These are phyloP conservation scores for Montipora capitata DNA, from an alignment of 92 coral and sea anemone genomes.

Conservation along the genomic window DNA sequence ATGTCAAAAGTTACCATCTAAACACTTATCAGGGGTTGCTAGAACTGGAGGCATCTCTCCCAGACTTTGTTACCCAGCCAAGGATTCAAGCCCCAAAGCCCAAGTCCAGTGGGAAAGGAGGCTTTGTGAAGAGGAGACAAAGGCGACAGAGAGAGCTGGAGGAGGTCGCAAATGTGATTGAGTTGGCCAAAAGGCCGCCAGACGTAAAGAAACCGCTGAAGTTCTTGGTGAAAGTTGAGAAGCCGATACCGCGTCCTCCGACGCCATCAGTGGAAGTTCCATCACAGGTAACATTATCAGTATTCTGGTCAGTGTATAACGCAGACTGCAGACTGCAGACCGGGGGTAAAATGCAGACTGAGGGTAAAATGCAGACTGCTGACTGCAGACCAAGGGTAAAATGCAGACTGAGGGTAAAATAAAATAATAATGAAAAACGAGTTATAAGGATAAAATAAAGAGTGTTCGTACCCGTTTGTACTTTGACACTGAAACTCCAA, in stretches of 20 bases:
- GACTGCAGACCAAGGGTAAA: too few species aligned
- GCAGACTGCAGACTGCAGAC: too few species aligned
- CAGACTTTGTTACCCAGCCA: slow-evolving; percentile 98
- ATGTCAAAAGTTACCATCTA: slow-evolving; percentile 89
- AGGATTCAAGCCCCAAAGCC: slow-evolving; percentile 99
- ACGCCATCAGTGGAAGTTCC: slow-evolving; percentile 98
- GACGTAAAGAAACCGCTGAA: slow-evolving; percentile 89
- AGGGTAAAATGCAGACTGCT: too few species aligned
- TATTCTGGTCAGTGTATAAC: too few species aligned
- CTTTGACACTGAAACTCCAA: too few species aligned
- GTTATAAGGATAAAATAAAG: too few species aligned
- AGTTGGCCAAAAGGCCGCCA: slow-evolving; percentile 85
- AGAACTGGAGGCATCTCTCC: slow-evolving; percentile 96
- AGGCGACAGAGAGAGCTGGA: slow-evolving; percentile 96
- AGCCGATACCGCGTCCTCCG: slow-evolving; percentile 98
- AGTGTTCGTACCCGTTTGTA: too few species aligned
- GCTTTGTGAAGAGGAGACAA: slow-evolving; percentile 95
- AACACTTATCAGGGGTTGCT: slow-evolving; percentile 94
- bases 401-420: too few species aligned
- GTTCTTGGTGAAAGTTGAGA: slow-evolving; percentile 96
- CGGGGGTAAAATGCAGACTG: too few species aligned
- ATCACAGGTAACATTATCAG: slow-evolving; percentile 80
- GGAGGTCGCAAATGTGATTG: slow-evolving; percentile 93
- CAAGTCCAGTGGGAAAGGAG: slow-evolving; percentile 90
- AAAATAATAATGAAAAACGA: too few species aligned